phyloP scores from a whole-genome alignment of 2,113 vertebrate genomes.

The Phaetusa simplex region DNA sequence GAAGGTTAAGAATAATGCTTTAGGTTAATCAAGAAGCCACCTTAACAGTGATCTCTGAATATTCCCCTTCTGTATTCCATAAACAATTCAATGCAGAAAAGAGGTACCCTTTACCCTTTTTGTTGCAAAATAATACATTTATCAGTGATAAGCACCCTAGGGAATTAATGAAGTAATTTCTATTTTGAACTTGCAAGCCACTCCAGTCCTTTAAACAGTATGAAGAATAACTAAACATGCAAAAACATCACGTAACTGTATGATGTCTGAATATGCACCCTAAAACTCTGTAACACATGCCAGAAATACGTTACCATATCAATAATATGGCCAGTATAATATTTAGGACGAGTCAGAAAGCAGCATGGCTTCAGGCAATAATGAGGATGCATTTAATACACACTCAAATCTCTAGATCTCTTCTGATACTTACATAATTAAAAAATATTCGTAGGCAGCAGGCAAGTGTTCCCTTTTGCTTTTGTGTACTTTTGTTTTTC shows the following conservation, averaged over 20 bases:
- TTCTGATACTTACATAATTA: neutral
- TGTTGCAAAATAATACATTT: neutral
- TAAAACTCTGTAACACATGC: neutral
- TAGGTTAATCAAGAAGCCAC: neutral
- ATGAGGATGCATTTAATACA: neutral
- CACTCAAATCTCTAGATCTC: neutral
- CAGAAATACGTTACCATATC: neutral
- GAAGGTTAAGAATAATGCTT: neutral
- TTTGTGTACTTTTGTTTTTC: neutral
- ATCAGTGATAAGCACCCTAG: neutral
- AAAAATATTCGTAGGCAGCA: neutral
- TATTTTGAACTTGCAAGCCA: neutral
- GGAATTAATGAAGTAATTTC: neutral
- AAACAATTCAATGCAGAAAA: neutral
- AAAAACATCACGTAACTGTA: neutral
- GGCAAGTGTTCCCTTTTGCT: neutral
- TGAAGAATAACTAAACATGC: neutral
- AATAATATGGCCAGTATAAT: neutral
- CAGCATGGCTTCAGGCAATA: neutral
- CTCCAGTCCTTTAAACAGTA: neutral
- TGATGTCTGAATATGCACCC: neutral
- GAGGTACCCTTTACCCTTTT: neutral
- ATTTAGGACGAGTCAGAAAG: neutral
- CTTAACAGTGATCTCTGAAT: neutral
- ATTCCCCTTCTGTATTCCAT: neutral